A percentile compares a stretch with the other conserved stretches of the same genome.
phyloP scores from a whole-genome alignment of 1,140 invertebrate species.

The Microplitis mediator region DNA sequence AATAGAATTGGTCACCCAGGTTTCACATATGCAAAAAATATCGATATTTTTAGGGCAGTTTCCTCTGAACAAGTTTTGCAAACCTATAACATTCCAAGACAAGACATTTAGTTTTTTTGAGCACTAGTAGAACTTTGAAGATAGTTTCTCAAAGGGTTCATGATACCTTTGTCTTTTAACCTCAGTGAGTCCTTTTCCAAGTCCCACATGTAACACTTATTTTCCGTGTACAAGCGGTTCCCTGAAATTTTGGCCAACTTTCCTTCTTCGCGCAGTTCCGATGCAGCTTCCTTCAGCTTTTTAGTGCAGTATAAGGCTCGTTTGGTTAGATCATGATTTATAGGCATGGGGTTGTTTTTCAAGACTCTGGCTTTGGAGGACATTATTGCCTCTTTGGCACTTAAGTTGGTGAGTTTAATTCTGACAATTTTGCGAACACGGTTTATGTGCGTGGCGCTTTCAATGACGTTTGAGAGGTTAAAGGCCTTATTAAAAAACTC shows the following conservation, averaged over 20 bases:
- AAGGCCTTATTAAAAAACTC: too few species aligned
- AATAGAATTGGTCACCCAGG: neutral
- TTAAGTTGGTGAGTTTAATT: neutral
- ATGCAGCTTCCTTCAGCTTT: too few species aligned
- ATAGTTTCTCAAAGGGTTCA: neutral
- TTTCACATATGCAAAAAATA: conserved; percentile 3
- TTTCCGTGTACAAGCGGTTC: too few species aligned
- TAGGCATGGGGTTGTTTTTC: neutral
- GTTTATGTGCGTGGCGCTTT: too few species aligned
- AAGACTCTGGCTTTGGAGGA: neutral
- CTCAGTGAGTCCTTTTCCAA: neutral
- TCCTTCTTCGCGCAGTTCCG: too few species aligned
- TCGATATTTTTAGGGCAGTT: neutral
- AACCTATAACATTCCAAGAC: neutral
- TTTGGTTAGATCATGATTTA: neutral
- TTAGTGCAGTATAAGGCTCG: neutral
- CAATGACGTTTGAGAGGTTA: too few species aligned
- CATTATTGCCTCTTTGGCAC: neutral
- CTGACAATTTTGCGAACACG: neutral
- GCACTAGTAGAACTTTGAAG: neutral
- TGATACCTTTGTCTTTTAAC: neutral
- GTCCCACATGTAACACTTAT: too few species aligned
- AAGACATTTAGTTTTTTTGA: conserved; percentile 3
- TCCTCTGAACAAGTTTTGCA: neutral
- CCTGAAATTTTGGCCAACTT: too few species aligned